A percentile compares a stretch with the other conserved stretches of the same genome.
These are phyloP conservation scores for Halesus radiatus DNA, from an alignment of 1,140 invertebrate species.

Conservation along the genomic window DNA sequence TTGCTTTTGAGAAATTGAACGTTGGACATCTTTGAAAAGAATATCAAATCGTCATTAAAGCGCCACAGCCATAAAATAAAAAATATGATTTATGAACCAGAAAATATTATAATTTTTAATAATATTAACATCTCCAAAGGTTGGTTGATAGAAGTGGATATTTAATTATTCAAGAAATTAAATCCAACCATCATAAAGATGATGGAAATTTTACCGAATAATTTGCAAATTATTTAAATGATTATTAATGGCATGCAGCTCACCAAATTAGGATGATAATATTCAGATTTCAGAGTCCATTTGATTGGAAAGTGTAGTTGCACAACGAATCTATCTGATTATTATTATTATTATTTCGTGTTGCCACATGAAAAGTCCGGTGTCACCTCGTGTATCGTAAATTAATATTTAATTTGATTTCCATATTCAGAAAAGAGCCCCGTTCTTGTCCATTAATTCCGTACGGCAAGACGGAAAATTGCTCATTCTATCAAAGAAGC, in stretches of 20 bases:
- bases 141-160: no score
- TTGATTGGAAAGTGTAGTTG: not conserved
- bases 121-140: no score
- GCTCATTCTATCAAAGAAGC: no score
- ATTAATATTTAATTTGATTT: constrained; percentile 17
- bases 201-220: not conserved
- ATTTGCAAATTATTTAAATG: constrained; percentile 9
- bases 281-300: not conserved
- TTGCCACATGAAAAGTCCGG: not conserved
- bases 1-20: no score
- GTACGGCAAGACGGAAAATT: not conserved
- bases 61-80: no score
- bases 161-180: no score
- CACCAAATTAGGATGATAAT: not conserved
- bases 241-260: constrained; percentile 6
- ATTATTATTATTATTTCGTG: not conserved
- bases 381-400: constrained; percentile 8
- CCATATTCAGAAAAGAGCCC: not conserved
- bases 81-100: no score
- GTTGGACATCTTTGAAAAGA: no score
- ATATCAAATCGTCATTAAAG: no score
- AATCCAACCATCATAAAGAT: not conserved
- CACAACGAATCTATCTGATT: not conserved
- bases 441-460: not conserved
- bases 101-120: no score